A percentile compares a stretch with the other conserved stretches of the same genome.
These are phyloP conservation scores for Rhineura floridana DNA, from an alignment of 2,113 vertebrate species.

Conservation along the genomic window DNA sequence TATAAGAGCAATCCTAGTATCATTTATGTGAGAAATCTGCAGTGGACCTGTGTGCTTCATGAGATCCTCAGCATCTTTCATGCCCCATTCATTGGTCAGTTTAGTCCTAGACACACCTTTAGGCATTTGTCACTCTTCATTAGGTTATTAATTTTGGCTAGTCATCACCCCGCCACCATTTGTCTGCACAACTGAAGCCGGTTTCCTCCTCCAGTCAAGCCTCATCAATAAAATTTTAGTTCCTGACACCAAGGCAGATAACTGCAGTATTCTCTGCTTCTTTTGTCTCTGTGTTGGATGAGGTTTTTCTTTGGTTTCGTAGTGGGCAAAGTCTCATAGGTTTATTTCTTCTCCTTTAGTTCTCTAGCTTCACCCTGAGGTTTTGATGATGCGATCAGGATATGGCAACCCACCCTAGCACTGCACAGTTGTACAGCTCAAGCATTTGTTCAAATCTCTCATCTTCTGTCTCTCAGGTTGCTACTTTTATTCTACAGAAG, in stretches of 20 bases:
- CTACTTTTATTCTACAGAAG: slow-evolving; percentile 98
- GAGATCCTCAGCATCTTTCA: not conserved
- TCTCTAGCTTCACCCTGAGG: not conserved
- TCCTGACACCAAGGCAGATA: not conserved
- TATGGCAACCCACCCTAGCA: not conserved
- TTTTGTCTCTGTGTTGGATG: not conserved
- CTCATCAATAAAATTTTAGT: not conserved
- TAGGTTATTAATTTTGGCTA: not conserved
- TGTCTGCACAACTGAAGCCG: not conserved
- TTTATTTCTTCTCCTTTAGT: not conserved
- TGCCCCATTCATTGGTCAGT: not conserved
- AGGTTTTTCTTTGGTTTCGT: not conserved
- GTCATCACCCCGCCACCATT: not conserved
- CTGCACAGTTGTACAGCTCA: not conserved
- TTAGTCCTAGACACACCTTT: not conserved
- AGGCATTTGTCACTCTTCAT: not conserved
- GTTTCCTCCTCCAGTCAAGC: not conserved
- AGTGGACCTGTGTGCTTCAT: not conserved
- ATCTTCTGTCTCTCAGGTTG: slow-evolving; percentile 83
- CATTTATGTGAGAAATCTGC: not conserved
- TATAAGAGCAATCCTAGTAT: not conserved
- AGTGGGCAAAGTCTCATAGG: not conserved
- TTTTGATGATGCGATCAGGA: not conserved
- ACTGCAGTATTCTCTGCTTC: not conserved
- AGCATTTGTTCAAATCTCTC: not conserved